Conservation (phyloP, 2,113 vertebrate genomes). For the Cyphomyrus plagiostoma region DNA sequence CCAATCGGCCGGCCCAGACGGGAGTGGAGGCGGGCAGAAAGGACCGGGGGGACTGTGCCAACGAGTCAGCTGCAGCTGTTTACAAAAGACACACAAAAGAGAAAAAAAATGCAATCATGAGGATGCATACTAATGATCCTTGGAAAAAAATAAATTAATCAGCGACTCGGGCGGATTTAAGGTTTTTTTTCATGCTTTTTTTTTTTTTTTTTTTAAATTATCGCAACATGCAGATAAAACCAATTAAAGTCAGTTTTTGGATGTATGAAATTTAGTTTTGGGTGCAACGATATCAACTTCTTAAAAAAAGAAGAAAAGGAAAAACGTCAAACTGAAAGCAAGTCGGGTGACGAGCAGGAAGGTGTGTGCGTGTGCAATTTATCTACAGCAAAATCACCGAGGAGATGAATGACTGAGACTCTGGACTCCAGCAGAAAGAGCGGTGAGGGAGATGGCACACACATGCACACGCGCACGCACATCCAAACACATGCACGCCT, state of each 20-base stretch:
- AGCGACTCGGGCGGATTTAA: constrained; percentile 42
- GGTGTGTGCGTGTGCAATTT: constrained; percentile 67
- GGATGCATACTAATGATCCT: constrained; percentile 58
- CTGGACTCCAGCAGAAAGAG: constrained; percentile 58
- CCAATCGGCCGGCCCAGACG: constrained; percentile 48
- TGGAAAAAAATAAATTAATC: constrained; percentile 60
- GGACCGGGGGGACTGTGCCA: constrained; percentile 59
- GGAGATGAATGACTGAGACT: constrained; percentile 72
- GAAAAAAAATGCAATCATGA: constrained; percentile 50
- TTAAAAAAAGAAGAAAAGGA: constrained; percentile 12
- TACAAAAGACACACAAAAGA: constrained; percentile 54
- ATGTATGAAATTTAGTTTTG: constrained; percentile 15
- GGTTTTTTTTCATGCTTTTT: constrained; percentile 14
- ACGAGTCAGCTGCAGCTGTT: constrained; percentile 62
- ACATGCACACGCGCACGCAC: constrained; percentile 41
- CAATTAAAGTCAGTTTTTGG: background rate
- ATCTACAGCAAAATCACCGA: constrained; percentile 78
- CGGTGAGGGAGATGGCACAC: constrained; percentile 76
- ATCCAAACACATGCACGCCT: constrained; percentile 49
- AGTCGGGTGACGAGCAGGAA: constrained; percentile 27
- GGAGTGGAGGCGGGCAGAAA: constrained; percentile 39
- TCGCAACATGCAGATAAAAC: constrained; percentile 13
- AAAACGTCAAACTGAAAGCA: constrained; percentile 34
- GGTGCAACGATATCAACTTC: constrained; percentile 31
- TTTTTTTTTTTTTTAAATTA: constrained; percentile 22